Base-by-base conservation (phyloP, 2,113 vertebrate genomes). In the Sorex araneus region DNA sequence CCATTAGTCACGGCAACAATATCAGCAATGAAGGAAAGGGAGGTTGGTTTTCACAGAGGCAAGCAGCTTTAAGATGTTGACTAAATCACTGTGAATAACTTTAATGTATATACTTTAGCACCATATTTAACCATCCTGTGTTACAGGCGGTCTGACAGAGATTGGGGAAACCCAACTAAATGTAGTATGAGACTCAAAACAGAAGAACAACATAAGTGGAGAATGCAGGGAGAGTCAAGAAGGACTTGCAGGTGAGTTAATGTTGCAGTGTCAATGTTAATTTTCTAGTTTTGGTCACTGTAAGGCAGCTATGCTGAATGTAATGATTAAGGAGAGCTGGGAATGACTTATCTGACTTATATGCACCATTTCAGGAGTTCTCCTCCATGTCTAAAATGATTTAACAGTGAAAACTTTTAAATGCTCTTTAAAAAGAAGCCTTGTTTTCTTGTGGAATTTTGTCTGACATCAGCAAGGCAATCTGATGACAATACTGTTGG, bases 381-480 rank as follows among this genome's bases (percentile, higher is more conserved):
- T 90, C 7, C 8, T 50, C 50, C 77, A 84, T 60, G 30, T 40
- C n/a, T 45, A 85, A 57, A 47, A 45, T 67, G 23, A 54, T 82
- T 81, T 60, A 50, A 63, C 84, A 88, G 40, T 40, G 67, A 90
- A 64, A 71, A 40, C 13, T 89, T 78, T 6, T 23, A 23, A 60
- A 47, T 34, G 18, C n/a, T 36, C 40, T 47, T 86, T 70, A 81
- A 67, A 64, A 87, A 75, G 54, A 82, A 18, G 90, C 28, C 5
- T 43, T 73, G 90, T 21, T 32, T 8, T 70, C 70, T 30, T 81
- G 28, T 23, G 50, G 66, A 32, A 85, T 75, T 69, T 92, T 90
- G 30, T 84, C 67, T 77, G 75, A 70, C 16, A 32, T 3, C 30
- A 27, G 12, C 8, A 57, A 67, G 71, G 28, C 45, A 77, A 54